These are phyloP conservation scores for Nephrocerus scutellatus DNA, from an alignment of 2,888 invertebrate genomes.

Conservation along the genomic window DNA sequence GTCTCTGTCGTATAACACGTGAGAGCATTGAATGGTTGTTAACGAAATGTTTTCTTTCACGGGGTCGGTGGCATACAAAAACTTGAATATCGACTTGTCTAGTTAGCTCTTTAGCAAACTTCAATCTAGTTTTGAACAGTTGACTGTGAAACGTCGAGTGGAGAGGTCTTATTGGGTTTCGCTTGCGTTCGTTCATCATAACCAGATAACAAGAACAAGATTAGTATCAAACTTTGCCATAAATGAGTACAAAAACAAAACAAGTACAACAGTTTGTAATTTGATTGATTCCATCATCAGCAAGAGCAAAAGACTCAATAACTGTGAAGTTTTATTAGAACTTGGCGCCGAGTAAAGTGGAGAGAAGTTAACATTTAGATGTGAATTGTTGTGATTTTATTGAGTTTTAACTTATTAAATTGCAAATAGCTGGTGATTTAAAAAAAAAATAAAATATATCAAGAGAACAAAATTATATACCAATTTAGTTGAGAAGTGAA, in stretches of 20 bases:
- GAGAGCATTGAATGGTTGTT: no score
- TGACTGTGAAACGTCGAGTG: constrained; percentile 46
- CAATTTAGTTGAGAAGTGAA: no score
- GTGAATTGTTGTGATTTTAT: constrained; percentile 2
- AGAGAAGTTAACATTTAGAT: constrained; percentile 1
- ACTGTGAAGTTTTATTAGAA: no score
- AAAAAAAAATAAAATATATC: background rate
- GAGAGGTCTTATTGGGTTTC: constrained; percentile 41
- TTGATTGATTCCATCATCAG: constrained; percentile 32
- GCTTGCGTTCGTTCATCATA: constrained; percentile 23
- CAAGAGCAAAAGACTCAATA: no score
- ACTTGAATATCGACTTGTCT: constrained; percentile 47
- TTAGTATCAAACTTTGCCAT: constrained; percentile 1
- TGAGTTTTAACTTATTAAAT: constrained; percentile 6
- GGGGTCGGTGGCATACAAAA: no score
- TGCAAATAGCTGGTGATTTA: background rate
- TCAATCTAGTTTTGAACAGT: constrained; percentile 48
- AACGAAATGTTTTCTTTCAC: no score
- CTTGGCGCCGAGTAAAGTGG: constrained; percentile 17
- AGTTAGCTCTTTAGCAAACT: constrained; percentile 43
- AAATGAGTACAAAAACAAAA: constrained; percentile 14
- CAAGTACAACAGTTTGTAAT: constrained; percentile 19
- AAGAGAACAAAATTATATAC: background rate
- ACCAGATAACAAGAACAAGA: constrained; percentile 11
- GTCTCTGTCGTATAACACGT: no score